Base-by-base conservation (phyloP, 2,797 vertebrate genomes). In the Borostomias antarcticus region DNA sequence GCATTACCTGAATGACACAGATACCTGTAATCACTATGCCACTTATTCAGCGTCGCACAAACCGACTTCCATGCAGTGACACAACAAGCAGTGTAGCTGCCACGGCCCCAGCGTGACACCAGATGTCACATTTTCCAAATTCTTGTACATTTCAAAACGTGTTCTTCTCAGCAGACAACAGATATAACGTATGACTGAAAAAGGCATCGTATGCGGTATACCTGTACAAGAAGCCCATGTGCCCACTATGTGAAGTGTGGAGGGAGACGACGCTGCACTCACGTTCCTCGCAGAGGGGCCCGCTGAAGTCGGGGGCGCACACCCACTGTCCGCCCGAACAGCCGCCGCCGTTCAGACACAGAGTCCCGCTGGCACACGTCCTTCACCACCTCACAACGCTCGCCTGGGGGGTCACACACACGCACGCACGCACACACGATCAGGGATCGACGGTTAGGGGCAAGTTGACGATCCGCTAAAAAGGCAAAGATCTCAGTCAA, bases 271-370 rank as follows among this genome's bases (percentile, higher is more conserved):
- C 13, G 3, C n/a, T n/a, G 4, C n/a, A 91, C 90, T 91, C 75
- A 99, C 97, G 88, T 69, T 92, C 88, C 35, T 95, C 94, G 76
- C 97, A 99, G 81, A 71, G 88, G 17, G 84, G 72, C 13, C 97
- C 96, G 0, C 85, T 73, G 90, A 90, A 90, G 26, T 93, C 93
- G 0, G 84, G 68, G 0, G 81, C 69, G 43, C 97, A 99, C 67
- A 81, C 80, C 64, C 97, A 98, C 54, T 35, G 78, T 4, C 88
- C 84, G 1, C 78, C 84, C 6, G 89, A 79, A 73, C 97, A 99
- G 76, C 76, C 93, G 73, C 95, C 97, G 0, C 95, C 94, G 0
- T 96, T 93, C 71, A 94, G 89, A 74, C 97, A 99, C 69, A 6
- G 83, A 78, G 50, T 54, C 67, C 35, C 83, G 86, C 64, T 81